These are phyloP conservation scores for Ephialtes manifestator DNA, from an alignment of 2,888 invertebrate genomes.

Conservation along the genomic window DNA sequence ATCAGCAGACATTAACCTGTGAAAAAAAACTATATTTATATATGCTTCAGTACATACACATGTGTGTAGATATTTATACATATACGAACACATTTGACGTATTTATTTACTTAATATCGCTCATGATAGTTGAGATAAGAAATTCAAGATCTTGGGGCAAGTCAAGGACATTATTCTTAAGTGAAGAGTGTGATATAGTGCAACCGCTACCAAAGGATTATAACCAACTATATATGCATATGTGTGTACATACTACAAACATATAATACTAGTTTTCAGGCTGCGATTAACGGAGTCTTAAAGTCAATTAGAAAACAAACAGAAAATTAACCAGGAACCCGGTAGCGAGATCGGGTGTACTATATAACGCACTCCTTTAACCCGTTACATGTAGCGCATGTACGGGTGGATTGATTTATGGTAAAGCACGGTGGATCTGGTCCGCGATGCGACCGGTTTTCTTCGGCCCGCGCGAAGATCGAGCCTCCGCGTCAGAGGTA, in stretches of 20 bases:
- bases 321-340: constrained; percentile 82
- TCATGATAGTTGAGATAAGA: constrained; percentile 20
- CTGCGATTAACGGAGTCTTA: constrained; percentile 71
- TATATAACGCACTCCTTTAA: constrained; percentile 69
- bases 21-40: constrained; percentile 57
- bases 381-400: constrained; percentile 77
- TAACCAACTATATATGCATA: constrained; percentile 8
- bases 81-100: constrained; percentile 58
- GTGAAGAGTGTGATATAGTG: constrained; percentile 34
- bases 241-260: constrained; percentile 20
- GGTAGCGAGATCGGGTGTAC: constrained; percentile 76
- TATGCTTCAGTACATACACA: no score
- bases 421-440: constrained; percentile 81
- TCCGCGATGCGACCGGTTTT: constrained; percentile 73
- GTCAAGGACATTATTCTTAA: constrained; percentile 42
- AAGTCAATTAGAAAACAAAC: constrained; percentile 84
- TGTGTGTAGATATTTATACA: neutral
- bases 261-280: constrained; percentile 54
- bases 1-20: constrained; percentile 42
- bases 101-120: constrained; percentile 67
- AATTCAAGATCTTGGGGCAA: constrained; percentile 41
- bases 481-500: constrained; percentile 36
- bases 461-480: constrained; percentile 48
- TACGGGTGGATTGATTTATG: constrained; percentile 79
- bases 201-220: constrained; percentile 23